Evolutionary conservation across 2,797 vertebrate species (phyloP).

Genomic region (Lacerta agilis): DNA sequence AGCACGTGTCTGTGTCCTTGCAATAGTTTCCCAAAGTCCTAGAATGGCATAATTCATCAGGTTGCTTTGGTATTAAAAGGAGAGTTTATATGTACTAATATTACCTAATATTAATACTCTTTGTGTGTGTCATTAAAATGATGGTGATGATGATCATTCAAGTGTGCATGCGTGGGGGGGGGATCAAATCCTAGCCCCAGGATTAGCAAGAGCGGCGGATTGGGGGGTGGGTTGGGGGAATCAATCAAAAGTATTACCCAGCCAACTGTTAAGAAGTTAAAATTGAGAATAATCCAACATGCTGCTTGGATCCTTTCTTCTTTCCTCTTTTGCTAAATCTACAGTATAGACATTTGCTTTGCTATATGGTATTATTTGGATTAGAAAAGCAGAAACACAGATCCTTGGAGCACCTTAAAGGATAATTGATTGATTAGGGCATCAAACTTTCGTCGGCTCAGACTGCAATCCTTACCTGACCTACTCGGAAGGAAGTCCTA

Average conservation of each 20-base stretch:
- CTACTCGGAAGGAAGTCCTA: no score
- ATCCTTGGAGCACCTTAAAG: background rate
- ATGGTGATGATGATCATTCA: no score
- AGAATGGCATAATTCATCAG: background rate
- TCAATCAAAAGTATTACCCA: background rate
- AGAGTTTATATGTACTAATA: no score
- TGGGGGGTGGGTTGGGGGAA: no score
- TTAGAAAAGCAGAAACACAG: no score
- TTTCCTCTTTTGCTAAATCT: no score
- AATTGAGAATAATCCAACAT: background rate
- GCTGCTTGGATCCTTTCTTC: background rate
- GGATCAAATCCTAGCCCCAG: background rate
- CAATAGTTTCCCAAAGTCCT: no score
- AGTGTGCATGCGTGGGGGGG: background rate
- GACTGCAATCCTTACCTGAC: no score
- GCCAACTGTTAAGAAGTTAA: background rate
- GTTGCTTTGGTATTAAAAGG: background rate
- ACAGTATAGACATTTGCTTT: background rate
- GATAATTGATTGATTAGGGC: background rate
- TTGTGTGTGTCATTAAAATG: no score
- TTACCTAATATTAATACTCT: background rate
- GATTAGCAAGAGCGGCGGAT: no score
- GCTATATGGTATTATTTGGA: no score
- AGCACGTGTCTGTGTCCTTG: background rate
- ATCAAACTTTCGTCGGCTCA: background rate